Conservation (phyloP, 2,797 vertebrate species). For the Acropternis orthonyx region DNA sequence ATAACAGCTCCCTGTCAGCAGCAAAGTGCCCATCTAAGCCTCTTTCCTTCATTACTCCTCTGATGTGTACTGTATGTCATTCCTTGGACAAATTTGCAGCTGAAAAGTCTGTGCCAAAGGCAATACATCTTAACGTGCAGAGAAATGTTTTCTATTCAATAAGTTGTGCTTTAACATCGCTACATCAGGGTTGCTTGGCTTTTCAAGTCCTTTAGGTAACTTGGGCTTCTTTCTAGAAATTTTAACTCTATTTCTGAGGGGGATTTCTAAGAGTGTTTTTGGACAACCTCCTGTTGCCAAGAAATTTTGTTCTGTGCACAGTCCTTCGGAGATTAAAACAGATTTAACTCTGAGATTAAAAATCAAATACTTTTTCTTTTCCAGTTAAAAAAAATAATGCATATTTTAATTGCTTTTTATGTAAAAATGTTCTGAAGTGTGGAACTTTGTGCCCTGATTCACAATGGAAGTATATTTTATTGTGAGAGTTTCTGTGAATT, state of each 20-base stretch:
- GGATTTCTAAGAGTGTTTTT: neutral
- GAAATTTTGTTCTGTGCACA: neutral
- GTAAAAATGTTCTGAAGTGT: neutral
- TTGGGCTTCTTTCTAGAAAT: slow-evolving; percentile 28
- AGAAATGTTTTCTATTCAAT: slow-evolving; percentile 52
- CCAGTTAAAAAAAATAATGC: neutral
- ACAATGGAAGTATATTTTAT: neutral
- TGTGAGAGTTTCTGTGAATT: neutral
- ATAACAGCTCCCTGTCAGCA: neutral
- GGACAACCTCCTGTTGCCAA: neutral
- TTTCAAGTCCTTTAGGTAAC: slow-evolving; percentile 28
- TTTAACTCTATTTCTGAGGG: neutral
- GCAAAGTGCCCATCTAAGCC: neutral
- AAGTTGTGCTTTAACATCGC: slow-evolving; percentile 33
- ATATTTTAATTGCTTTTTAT: slow-evolving; percentile 15
- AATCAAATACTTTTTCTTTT: neutral
- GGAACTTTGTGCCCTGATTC: neutral
- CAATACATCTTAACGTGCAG: slow-evolving; percentile 36
- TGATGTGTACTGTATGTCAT: slow-evolving; percentile 54
- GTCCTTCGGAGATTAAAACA: neutral
- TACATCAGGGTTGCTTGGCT: slow-evolving; percentile 16
- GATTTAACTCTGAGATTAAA: neutral
- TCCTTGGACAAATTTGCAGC: slow-evolving; percentile 61
- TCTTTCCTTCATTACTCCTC: slow-evolving; percentile 46
- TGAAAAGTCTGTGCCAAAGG: slow-evolving; percentile 57